Evolutionary conservation across 1,140 invertebrate species (phyloP).

Genomic region (Ceratina australensis): DNA sequence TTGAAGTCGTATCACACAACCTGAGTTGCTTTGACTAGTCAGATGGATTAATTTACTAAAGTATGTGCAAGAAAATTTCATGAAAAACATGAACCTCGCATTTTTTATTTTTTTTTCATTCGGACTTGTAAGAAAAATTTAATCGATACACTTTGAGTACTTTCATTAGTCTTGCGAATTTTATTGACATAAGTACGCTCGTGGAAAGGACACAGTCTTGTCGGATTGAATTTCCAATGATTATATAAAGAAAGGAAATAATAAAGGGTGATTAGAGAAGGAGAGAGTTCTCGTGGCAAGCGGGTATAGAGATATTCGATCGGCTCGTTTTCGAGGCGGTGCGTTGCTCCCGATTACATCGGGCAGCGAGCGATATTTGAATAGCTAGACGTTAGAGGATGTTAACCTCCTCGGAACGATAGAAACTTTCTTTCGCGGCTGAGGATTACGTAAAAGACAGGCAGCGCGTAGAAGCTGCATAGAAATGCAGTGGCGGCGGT

Average conservation of each 20-base stretch:
- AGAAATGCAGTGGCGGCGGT: slow-evolving; percentile 56
- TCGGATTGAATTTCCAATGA: neutral
- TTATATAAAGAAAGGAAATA: slow-evolving; percentile 24
- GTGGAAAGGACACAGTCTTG: too few relatives aligned
- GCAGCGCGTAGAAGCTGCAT: slow-evolving; percentile 57
- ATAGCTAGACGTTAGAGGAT: slow-evolving; percentile 64
- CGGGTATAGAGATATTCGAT: slow-evolving; percentile 13
- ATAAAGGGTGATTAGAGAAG: neutral
- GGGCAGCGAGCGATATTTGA: slow-evolving; percentile 33
- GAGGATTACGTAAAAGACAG: slow-evolving; percentile 70
- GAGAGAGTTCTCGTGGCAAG: neutral
- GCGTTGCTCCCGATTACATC: slow-evolving; percentile 33
- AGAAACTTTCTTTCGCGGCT: slow-evolving; percentile 73
- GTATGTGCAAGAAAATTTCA: too few relatives aligned
- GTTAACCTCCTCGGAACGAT: slow-evolving; percentile 68
- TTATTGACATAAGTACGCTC: too few relatives aligned
- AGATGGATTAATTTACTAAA: too few relatives aligned
- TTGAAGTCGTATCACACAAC: too few relatives aligned
- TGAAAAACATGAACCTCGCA: too few relatives aligned
- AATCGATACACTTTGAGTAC: too few relatives aligned
- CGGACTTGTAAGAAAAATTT: too few relatives aligned
- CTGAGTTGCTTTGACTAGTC: too few relatives aligned
- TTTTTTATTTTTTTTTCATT: too few relatives aligned
- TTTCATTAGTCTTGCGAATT: too few relatives aligned
- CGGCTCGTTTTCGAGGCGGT: slow-evolving; percentile 6